Percentiles rank a stretch among this genome's conserved stretches.
Conservation (phyloP, 1,140 invertebrate genomes). For the Papilio aristodemus region DNA sequence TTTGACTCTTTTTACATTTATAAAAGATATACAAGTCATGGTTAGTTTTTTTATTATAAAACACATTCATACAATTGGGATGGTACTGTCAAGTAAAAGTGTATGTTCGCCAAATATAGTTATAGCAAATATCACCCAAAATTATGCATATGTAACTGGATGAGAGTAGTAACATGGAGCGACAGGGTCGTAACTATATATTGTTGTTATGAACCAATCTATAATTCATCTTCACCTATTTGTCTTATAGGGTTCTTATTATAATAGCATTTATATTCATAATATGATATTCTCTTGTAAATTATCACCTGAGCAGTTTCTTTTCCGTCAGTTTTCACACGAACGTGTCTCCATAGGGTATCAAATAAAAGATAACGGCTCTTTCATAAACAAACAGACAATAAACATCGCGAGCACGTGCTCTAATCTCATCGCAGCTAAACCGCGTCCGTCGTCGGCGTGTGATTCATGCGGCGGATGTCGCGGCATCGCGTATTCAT, state of each 20-base stretch:
- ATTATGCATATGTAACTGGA: too few species aligned
- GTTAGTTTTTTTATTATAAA: background rate
- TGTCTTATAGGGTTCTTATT: too few species aligned
- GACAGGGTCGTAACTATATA: too few species aligned
- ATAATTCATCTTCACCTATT: too few species aligned
- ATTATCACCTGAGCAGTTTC: background rate
- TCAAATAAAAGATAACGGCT: constrained; percentile 6
- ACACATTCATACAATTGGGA: background rate
- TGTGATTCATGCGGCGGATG: constrained; percentile 52
- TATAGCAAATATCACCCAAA: background rate
- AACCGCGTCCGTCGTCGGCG: background rate
- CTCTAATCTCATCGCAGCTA: constrained; percentile 1
- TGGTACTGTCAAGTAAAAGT: background rate
- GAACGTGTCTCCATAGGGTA: background rate
- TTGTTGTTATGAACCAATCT: too few species aligned
- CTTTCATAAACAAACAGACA: constrained; percentile 12
- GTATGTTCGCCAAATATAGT: background rate
- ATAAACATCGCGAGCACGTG: constrained; percentile 10
- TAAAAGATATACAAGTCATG: background rate
- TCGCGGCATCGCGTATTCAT: constrained; percentile 74
- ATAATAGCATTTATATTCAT: too few species aligned
- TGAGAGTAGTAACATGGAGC: too few species aligned
- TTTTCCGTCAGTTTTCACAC: background rate
- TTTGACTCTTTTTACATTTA: background rate
- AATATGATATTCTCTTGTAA: too few species aligned